These are phyloP conservation scores for Eupithecia pulchellata DNA, from an alignment of 2,888 invertebrate genomes.

Conservation along the genomic window DNA sequence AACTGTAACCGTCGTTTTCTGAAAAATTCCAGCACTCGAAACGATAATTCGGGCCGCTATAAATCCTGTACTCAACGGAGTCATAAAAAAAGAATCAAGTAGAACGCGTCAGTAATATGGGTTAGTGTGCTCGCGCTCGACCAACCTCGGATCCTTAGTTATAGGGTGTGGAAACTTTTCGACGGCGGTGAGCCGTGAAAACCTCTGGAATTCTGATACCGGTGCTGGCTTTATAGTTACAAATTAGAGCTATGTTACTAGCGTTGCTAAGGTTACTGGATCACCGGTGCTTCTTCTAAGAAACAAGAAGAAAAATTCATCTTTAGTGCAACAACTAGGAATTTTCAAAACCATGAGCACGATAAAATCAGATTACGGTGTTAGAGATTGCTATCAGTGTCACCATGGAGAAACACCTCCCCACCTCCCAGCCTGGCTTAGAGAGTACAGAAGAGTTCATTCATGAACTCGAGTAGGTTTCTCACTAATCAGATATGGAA, in stretches of 20 bases:
- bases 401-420: neutral
- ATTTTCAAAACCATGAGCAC: neutral
- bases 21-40: slow-evolving; percentile 17
- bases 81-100: slow-evolving; percentile 46
- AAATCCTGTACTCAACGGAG: slow-evolving; percentile 40
- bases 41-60: slow-evolving; percentile 21
- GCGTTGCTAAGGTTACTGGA: neutral
- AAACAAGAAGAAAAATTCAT: neutral
- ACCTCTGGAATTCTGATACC: slow-evolving; percentile 52
- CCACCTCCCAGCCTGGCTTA: too few relatives aligned
- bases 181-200: slow-evolving; percentile 52
- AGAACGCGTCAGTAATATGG: slow-evolving; percentile 43
- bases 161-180: slow-evolving; percentile 48
- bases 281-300: neutral
- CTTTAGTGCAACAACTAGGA: neutral
- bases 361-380: neutral
- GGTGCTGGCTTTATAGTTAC: neutral
- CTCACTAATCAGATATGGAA: neutral
- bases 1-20: slow-evolving; percentile 10
- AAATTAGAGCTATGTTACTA: neutral
- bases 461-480: neutral
- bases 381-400: neutral
- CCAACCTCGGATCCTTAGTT: slow-evolving; percentile 40
- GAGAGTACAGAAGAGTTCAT: neutral
- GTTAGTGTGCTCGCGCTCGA: slow-evolving; percentile 44